Conservation (phyloP, 37 sponge, comb jelly and placozoan genomes). For the Spongia lamella region DNA sequence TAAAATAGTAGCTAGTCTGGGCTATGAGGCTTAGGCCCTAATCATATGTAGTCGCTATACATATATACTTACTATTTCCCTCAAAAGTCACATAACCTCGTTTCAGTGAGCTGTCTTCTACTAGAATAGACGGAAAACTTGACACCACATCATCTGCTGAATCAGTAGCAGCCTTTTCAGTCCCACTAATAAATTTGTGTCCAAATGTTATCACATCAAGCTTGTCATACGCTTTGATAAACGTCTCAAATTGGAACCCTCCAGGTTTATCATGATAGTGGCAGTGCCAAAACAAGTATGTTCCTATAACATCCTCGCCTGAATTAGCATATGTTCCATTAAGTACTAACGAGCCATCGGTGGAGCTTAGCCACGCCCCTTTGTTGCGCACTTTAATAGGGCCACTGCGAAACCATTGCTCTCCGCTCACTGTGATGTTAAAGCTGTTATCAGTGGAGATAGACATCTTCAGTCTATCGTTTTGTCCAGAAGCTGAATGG, state of each 20-base stretch:
- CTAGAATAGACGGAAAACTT: constrained; percentile 59
- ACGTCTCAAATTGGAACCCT: constrained; percentile 17
- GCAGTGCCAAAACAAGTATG: no score
- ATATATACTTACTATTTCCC: constrained; percentile 46
- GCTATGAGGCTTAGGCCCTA: no score
- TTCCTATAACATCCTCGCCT: no score
- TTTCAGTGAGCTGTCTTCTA: constrained; percentile 11
- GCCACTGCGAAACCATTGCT: constrained; percentile 39
- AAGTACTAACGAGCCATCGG: no score
- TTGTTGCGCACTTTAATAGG: constrained; percentile 9
- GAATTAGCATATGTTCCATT: no score
- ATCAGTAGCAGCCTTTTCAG: constrained; percentile 1
- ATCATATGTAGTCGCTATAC: no score
- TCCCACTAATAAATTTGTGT: constrained; percentile 11
- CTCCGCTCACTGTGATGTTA: neutral
- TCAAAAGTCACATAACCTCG: constrained; percentile 55
- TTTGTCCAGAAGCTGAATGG: no score
- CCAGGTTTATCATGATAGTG: no score
- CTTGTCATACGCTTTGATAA: constrained; percentile 7
- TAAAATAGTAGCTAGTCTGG: no score
- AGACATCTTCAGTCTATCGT: no score
- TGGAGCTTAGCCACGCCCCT: constrained; percentile 30
- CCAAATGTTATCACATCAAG: constrained; percentile 34
- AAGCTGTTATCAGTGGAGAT: constrained; percentile 4
- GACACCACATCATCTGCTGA: no score